Evolutionary conservation across 2,888 invertebrate genomes (phyloP).

Genomic region (Ectobius pallidus): DNA sequence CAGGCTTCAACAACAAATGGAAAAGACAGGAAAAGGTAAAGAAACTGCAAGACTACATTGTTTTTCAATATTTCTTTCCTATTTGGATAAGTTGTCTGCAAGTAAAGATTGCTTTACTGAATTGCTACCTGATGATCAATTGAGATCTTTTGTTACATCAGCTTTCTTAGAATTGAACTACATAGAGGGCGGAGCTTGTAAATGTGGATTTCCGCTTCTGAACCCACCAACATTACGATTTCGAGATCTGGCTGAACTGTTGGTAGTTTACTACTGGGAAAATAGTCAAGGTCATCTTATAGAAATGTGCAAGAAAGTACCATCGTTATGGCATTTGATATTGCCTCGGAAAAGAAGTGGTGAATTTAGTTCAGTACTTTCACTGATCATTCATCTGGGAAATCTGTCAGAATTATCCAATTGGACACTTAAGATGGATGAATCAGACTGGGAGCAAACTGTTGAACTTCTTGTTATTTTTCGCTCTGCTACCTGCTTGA

Average conservation of each 20-base stretch:
- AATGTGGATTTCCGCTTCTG: constrained; percentile 40
- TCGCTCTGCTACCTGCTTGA: constrained; percentile 64
- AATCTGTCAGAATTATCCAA: constrained; percentile 63
- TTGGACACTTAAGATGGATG: constrained; percentile 61
- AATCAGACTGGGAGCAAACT: constrained; percentile 65
- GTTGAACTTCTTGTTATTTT: constrained; percentile 62
- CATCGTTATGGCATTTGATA: constrained; percentile 67
- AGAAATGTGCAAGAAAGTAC: constrained; percentile 64
- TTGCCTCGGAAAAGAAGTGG: constrained; percentile 59
- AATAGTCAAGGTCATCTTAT: constrained; percentile 56
- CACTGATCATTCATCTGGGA: constrained; percentile 65
- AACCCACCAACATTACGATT: background rate
- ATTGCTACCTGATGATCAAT: constrained; percentile 18
- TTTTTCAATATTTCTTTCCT: constrained; percentile 30
- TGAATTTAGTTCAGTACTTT: constrained; percentile 54
- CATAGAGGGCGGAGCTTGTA: constrained; percentile 16
- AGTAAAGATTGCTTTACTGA: background rate
- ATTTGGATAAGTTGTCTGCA: constrained; percentile 16
- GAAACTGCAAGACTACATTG: constrained; percentile 3
- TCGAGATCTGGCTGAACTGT: background rate
- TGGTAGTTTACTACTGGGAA: constrained; percentile 15
- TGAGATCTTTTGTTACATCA: constrained; percentile 22
- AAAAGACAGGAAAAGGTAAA: constrained; percentile 52
- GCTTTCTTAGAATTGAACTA: constrained; percentile 38
- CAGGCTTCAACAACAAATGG: constrained; percentile 36